phyloP scores from a whole-genome alignment of 2,113 vertebrate species.

The Orientallactaga bullata region DNA sequence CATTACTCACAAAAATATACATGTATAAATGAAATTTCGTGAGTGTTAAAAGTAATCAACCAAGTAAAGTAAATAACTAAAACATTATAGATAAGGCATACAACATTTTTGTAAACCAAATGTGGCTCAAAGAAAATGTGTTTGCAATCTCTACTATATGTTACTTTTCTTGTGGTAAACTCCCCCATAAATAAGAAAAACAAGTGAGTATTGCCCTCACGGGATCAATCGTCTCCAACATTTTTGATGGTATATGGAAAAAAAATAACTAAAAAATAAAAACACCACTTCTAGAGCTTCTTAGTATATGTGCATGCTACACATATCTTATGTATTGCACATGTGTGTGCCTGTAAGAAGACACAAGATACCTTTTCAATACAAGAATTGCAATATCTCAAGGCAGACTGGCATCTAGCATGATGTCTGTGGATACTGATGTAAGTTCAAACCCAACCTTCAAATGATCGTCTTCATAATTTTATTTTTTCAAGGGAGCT shows the following conservation, averaged over 20 bases:
- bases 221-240: not conserved
- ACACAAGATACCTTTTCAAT: too few species aligned
- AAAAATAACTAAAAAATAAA: not conserved
- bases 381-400: not conserved
- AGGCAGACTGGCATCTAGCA: not conserved
- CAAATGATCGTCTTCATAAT: slow-evolving; percentile 42
- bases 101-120: not conserved
- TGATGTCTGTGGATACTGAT: not conserved
- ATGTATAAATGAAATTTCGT: not conserved
- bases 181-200: not conserved
- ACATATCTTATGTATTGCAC: too few species aligned
- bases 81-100: not conserved
- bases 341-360: not conserved
- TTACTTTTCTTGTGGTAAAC: not conserved
- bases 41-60: slow-evolving; percentile 29
- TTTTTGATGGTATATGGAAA: not conserved
- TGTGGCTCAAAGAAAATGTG: not conserved
- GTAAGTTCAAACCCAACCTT: not conserved
- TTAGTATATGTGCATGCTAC: not conserved
- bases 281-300: not conserved
- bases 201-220: not conserved
- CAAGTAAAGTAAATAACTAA: slow-evolving; percentile 13
- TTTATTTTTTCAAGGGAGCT: slow-evolving; percentile 8
- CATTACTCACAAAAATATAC: not conserved
- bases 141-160: not conserved